Base-by-base conservation (phyloP, 2,888 invertebrate species). In the Drepana falcataria region DNA sequence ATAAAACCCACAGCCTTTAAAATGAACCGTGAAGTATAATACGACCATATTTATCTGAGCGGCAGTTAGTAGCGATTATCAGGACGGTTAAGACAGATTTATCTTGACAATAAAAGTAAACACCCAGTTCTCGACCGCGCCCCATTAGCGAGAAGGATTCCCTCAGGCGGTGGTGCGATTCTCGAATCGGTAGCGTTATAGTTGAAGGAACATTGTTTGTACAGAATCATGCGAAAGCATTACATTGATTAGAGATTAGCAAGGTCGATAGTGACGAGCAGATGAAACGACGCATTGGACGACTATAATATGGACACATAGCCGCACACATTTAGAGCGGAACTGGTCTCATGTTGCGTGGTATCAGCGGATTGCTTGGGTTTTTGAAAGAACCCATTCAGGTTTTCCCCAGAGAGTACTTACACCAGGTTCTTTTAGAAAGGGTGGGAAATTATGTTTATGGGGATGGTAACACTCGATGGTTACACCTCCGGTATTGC, bases 71-170 rank as follows among this genome's bases (percentile, higher is more conserved):
- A 72, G 77, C 85, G 87, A 88, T 88, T 88, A 88, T 88, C 87
- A 78, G 71, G 81, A 83, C 86, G 83, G 85, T 87, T 86, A 84
- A 79, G 81, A 83, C 82, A 87, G 88, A 88, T 88, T 88, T 88
- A 88, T 88, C 80, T 85, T 79, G 79, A 87, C 88, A 86, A 87
- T 88, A 88, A 88, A 88, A 88, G 84, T 87, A 88, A 88, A 88
- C 87, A 87, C 77, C 76, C 73, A 64, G 75, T 78, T 79, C 77
- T 76, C 76, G 69, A 79, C 81, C 77, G 73, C 77, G 75, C 68
- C 68, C 86, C 87, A 87, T 88, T 88, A 87, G 87, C 73, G 76
- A 75, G 81, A 79, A 80, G 81, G 81, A 80, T 78, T 81, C 80
- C 76, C 77, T 72, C 55, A 55, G 59, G 55, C 53, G 49, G 35